A percentile compares a stretch with the other conserved stretches of the same genome.
Conservation (phyloP, 2,888 invertebrate genomes). For the Xestia c-nigrum region DNA sequence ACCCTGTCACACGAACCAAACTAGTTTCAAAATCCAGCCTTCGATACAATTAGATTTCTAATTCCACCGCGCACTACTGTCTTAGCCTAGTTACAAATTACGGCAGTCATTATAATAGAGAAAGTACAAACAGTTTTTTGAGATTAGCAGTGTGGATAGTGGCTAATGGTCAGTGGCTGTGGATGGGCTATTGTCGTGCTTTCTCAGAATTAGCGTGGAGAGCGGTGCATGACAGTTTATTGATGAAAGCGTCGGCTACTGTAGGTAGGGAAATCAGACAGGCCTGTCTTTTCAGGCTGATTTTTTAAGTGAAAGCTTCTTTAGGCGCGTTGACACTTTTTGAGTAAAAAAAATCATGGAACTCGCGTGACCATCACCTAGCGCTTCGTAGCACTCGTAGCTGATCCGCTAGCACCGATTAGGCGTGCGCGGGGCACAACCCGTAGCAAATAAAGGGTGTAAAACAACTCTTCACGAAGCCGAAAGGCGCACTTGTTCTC, state of each 20-base stretch:
- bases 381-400: too few relatives aligned
- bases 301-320: too few relatives aligned
- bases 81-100: constrained; percentile 52
- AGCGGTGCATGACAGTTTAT: constrained; percentile 24
- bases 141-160: constrained; percentile 40
- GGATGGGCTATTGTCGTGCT: constrained; percentile 39
- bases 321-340: too few relatives aligned
- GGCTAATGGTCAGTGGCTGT: background rate
- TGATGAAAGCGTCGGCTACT: constrained; percentile 1
- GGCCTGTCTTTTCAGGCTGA: background rate
- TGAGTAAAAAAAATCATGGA: too few relatives aligned
- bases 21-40: constrained; percentile 44
- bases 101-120: constrained; percentile 47
- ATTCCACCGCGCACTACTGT: constrained; percentile 36
- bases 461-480: too few relatives aligned
- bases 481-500: too few relatives aligned
- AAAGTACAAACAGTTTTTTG: constrained; percentile 43
- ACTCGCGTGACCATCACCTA: too few relatives aligned
- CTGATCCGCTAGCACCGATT: too few relatives aligned
- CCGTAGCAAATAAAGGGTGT: too few relatives aligned
- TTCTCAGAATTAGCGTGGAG: constrained; percentile 43
- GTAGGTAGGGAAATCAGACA: background rate
- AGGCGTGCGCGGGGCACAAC: too few relatives aligned
- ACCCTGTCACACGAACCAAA: background rate
- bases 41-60: constrained; percentile 41